These are phyloP conservation scores for Ophiothrix spiculata DNA, from an alignment of 35 echinoderm and acorn worm species.

Conservation along the genomic window DNA sequence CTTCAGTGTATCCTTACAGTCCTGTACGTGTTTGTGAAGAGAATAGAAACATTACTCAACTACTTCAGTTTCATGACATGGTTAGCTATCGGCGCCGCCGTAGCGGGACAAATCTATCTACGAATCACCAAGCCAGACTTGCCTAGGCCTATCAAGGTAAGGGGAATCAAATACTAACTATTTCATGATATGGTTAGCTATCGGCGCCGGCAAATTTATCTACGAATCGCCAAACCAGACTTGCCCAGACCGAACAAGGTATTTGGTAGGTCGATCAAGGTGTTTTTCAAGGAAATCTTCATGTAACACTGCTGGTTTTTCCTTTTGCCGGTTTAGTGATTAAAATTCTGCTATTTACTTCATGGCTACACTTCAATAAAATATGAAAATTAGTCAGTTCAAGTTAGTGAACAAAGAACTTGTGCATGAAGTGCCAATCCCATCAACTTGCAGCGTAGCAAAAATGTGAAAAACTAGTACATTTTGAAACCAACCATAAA, in stretches of 20 bases:
- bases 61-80: slow-evolving; percentile 91
- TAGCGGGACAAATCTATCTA: slow-evolving; percentile 66
- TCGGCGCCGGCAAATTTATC: slow-evolving; percentile 49
- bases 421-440: too few relatives aligned
- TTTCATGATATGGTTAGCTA: slow-evolving; percentile 79
- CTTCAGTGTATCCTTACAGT: slow-evolving; percentile 65
- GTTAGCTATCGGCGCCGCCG: slow-evolving; percentile 61
- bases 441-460: too few relatives aligned
- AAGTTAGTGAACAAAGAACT: too few relatives aligned
- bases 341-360: too few relatives aligned
- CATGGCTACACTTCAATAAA: too few relatives aligned
- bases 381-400: too few relatives aligned
- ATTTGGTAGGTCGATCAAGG: too few relatives aligned
- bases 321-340: too few relatives aligned
- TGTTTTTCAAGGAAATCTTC: too few relatives aligned
- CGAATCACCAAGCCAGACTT: slow-evolving; percentile 64
- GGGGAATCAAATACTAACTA: background rate
- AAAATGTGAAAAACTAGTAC: too few relatives aligned
- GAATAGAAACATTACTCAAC: slow-evolving; percentile 62
- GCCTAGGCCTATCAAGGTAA: slow-evolving; percentile 76
- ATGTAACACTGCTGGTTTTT: too few relatives aligned
- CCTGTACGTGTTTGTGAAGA: slow-evolving; percentile 80
- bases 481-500: too few relatives aligned
- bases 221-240: slow-evolving; percentile 64
- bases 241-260: slow-evolving; percentile 78